Evolutionary conservation across 2,888 invertebrate genomes (phyloP).

Genomic region (Drosophila flavopinicola): DNA sequence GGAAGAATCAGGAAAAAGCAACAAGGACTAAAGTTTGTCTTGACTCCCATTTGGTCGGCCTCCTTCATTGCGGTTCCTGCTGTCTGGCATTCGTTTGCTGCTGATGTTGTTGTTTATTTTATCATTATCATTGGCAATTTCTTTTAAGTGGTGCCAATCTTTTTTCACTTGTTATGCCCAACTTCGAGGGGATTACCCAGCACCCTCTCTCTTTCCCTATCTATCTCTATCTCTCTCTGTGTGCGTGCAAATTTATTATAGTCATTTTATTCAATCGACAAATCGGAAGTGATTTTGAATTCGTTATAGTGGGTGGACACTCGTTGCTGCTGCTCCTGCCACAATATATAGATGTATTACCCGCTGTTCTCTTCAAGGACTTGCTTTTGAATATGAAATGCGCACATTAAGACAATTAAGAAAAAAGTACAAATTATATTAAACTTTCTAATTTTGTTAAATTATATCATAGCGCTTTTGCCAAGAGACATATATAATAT

Average conservation of each 20-base stretch:
- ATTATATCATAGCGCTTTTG: too few relatives aligned
- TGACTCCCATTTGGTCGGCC: conserved; percentile 46
- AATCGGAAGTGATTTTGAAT: conserved; percentile 82
- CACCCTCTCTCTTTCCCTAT: conserved; percentile 8
- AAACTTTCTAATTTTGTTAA: not conserved
- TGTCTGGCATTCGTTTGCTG: conserved; percentile 40
- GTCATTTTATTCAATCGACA: conserved; percentile 83
- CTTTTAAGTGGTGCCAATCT: conserved; percentile 81
- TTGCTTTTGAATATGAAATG: not conserved
- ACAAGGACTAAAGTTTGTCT: conserved; percentile 60
- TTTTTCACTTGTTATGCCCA: conserved; percentile 77
- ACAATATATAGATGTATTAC: not conserved
- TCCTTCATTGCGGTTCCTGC: conserved; percentile 48
- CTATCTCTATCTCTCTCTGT: conserved; percentile 11
- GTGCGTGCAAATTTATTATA: conserved; percentile 76
- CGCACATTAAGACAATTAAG: not conserved
- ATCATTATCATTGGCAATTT: conserved; percentile 81
- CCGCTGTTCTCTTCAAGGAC: not conserved
- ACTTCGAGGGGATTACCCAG: conserved; percentile 65
- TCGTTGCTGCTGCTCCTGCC: conserved; percentile 1
- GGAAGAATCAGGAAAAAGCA: conserved; percentile 9
- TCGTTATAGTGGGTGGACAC: conserved; percentile 67
- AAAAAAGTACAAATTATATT: too few relatives aligned
- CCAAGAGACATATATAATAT: too few relatives aligned
- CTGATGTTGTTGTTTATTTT: conserved; percentile 74